phyloP scores from a whole-genome alignment of 2,113 vertebrate species.

The Passer montanus region DNA sequence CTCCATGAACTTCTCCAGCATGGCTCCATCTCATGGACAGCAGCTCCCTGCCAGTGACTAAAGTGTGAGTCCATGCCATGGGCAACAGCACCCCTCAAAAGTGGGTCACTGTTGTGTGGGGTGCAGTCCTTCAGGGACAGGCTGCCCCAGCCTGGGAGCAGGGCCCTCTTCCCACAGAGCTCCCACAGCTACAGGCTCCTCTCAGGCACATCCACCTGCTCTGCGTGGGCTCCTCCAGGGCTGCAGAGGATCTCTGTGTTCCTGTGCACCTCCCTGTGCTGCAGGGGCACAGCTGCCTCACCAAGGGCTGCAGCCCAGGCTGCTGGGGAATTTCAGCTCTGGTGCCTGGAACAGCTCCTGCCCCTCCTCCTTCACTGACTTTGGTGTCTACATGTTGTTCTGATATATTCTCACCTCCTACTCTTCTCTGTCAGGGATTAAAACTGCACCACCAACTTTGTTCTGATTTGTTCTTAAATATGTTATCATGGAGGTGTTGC shows the following conservation, averaged over 20 bases:
- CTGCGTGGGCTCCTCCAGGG: not conserved
- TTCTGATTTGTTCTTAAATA: not conserved
- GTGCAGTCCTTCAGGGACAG: not conserved
- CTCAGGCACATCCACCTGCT: too few relatives aligned
- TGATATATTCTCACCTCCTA: not conserved
- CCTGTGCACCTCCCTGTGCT: not conserved
- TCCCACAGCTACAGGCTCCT: not conserved
- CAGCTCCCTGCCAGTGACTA: not conserved
- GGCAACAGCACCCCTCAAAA: accelerated
- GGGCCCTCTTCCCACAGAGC: not conserved
- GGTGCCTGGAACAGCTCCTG: not conserved
- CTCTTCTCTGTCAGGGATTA: not conserved
- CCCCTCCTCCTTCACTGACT: not conserved
- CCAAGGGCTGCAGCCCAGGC: not conserved
- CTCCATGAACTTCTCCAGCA: not conserved
- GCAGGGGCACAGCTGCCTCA: not conserved
- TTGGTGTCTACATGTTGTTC: not conserved
- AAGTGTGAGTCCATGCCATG: not conserved
- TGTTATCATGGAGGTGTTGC: accelerated
- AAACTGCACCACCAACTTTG: accelerated
- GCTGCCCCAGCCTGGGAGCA: not conserved
- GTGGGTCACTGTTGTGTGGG: not conserved
- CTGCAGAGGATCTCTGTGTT: not conserved
- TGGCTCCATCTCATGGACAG: not conserved
- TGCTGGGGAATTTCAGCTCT: accelerated